Conservation (phyloP, 2,797 vertebrate genomes). For the Synaphobranchus kaupii region DNA sequence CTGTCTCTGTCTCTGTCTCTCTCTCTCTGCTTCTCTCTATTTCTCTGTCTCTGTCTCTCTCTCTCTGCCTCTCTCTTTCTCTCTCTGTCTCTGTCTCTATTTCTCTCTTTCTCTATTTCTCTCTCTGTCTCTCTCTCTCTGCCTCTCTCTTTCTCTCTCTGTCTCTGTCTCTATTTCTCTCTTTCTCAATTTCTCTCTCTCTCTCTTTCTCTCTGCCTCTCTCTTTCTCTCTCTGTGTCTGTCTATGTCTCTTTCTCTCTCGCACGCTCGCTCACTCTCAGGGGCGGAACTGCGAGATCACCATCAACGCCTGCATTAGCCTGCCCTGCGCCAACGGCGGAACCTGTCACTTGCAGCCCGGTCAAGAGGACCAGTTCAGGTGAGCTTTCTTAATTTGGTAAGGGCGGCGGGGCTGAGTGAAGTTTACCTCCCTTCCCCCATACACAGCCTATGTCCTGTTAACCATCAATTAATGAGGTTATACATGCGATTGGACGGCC, state of each 20-base stretch:
- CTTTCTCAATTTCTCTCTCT: neutral
- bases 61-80: neutral
- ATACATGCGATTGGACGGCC: neutral
- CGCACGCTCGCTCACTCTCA: conserved; percentile 52
- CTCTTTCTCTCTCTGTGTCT: neutral
- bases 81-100: neutral
- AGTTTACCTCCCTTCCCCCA: neutral
- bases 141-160: too few species aligned
- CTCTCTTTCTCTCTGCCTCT: conserved; percentile 34
- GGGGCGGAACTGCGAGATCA: conserved; percentile 89
- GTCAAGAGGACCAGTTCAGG: conserved; percentile 88
- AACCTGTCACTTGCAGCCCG: conserved; percentile 87
- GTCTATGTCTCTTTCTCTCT: neutral
- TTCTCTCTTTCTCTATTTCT: neutral
- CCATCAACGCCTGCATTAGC: conserved; percentile 91
- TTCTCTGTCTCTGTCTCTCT: neutral
- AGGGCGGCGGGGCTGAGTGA: neutral
- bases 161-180: too few species aligned
- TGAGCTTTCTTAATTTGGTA: conserved; percentile 52
- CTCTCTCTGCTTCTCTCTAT: neutral
- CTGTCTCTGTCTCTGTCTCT: neutral
- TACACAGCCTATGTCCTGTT: neutral
- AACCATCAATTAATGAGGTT: neutral
- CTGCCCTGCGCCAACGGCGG: conserved; percentile 89
- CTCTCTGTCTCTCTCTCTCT: too few species aligned